These are phyloP conservation scores for Aegotheles bennettii DNA, from an alignment of 2,113 vertebrate species.

Conservation along the genomic window DNA sequence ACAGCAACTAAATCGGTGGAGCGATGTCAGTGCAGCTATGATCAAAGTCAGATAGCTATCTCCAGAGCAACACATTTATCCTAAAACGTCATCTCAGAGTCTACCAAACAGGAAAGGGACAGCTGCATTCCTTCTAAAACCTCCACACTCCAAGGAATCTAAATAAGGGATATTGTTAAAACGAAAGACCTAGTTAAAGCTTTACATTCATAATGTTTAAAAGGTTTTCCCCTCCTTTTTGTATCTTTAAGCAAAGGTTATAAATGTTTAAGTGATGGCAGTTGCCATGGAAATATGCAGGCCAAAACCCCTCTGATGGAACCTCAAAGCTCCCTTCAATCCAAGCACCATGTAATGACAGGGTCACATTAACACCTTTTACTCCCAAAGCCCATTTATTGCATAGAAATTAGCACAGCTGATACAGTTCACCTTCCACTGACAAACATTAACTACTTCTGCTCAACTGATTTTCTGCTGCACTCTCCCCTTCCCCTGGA, in stretches of 20 bases:
- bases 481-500: not conserved
- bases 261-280: not conserved
- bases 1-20: not conserved
- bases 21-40: not conserved
- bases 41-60: not conserved
- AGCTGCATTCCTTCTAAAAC: not conserved
- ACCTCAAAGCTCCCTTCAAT: conserved; percentile 9
- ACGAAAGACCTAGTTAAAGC: not conserved
- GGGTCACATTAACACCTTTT: conserved; percentile 19
- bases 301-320: not conserved
- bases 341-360: not conserved
- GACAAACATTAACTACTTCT: not conserved
- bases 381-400: conserved; percentile 11
- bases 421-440: not conserved
- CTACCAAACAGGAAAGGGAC: not conserved
- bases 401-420: not conserved
- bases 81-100: not conserved
- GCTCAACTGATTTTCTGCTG: not conserved
- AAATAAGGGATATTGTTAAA: conserved; percentile 1
- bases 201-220: not conserved
- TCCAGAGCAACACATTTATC: not conserved
- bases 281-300: conserved; percentile 44
- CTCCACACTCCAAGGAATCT: not conserved
- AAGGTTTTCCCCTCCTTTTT: not conserved
- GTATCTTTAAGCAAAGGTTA: conserved; percentile 25